Evolutionary conservation across 2,888 invertebrate genomes (phyloP).

Genomic region (Scaeva pyrastri): DNA sequence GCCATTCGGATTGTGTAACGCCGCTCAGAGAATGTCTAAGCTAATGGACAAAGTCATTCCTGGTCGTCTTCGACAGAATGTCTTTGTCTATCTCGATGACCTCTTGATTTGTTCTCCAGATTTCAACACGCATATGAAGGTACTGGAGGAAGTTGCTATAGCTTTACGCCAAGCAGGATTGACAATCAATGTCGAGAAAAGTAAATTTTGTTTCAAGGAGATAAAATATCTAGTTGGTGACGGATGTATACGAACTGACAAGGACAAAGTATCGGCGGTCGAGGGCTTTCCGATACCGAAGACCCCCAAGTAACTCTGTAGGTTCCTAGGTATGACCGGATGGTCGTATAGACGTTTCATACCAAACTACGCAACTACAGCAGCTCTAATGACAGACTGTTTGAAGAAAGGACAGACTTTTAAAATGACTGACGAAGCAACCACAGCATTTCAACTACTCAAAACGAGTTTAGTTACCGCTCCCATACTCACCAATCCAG

Average conservation of each 20-base stretch:
- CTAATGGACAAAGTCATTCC: slow-evolving; percentile 76
- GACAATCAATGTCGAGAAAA: slow-evolving; percentile 36
- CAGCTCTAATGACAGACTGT: slow-evolving; percentile 24
- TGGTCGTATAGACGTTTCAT: slow-evolving; percentile 71
- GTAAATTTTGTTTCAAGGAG: slow-evolving; percentile 57
- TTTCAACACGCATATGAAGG: slow-evolving; percentile 48
- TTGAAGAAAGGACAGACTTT: neutral
- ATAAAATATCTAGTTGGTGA: slow-evolving; percentile 41
- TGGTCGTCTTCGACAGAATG: slow-evolving; percentile 48
- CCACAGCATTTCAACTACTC: neutral
- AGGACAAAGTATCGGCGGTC: neutral
- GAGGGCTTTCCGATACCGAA: slow-evolving; percentile 50
- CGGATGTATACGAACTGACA: neutral
- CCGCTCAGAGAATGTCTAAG: neutral
- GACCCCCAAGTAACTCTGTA: slow-evolving; percentile 54
- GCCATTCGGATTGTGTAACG: neutral
- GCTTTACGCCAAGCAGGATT: slow-evolving; percentile 40
- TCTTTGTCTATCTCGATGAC: slow-evolving; percentile 67
- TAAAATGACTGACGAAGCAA: neutral
- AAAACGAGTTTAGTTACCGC: slow-evolving; percentile 12
- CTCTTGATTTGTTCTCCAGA: slow-evolving; percentile 43
- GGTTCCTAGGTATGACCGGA: slow-evolving; percentile 72
- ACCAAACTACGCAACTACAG: slow-evolving; percentile 21
- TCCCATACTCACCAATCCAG: slow-evolving; percentile 25
- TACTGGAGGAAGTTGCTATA: slow-evolving; percentile 35